Conservation (phyloP, 2,113 vertebrate genomes). For the Hydrochoerus hydrochaeris region DNA sequence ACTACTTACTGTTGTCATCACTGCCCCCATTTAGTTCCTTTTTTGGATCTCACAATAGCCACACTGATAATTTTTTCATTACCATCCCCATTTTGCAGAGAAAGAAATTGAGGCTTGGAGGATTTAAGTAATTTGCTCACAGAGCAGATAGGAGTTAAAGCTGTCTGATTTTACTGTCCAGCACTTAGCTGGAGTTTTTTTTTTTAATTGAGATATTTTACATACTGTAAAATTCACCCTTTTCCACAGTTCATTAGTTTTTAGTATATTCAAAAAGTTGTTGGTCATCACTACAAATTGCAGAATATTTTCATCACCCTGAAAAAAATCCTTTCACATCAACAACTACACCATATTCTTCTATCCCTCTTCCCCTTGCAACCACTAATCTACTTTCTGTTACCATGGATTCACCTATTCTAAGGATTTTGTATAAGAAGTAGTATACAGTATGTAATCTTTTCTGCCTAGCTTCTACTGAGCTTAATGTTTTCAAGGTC, state of each 20-base stretch:
- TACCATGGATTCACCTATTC: background rate
- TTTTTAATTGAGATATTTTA: background rate
- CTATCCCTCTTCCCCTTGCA: background rate
- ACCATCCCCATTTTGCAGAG: background rate
- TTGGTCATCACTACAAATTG: background rate
- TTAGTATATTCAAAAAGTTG: background rate
- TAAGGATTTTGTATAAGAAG: background rate
- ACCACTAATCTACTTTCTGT: background rate
- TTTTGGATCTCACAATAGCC: background rate
- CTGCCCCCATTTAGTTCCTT: background rate
- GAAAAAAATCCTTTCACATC: background rate
- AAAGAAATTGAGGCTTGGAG: background rate
- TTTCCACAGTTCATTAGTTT: background rate
- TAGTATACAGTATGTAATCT: background rate
- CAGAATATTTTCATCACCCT: background rate
- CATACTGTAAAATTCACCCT: background rate
- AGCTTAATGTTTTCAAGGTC: background rate
- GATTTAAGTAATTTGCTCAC: background rate
- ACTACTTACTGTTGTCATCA: background rate
- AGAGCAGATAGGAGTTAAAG: background rate
- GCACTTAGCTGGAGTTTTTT: background rate
- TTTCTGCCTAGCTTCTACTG: background rate
- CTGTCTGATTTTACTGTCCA: background rate
- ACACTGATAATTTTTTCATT: background rate
- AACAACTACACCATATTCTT: background rate